Base-by-base conservation (phyloP, 1,140 invertebrate species). In the Berghia stephanieae region DNA sequence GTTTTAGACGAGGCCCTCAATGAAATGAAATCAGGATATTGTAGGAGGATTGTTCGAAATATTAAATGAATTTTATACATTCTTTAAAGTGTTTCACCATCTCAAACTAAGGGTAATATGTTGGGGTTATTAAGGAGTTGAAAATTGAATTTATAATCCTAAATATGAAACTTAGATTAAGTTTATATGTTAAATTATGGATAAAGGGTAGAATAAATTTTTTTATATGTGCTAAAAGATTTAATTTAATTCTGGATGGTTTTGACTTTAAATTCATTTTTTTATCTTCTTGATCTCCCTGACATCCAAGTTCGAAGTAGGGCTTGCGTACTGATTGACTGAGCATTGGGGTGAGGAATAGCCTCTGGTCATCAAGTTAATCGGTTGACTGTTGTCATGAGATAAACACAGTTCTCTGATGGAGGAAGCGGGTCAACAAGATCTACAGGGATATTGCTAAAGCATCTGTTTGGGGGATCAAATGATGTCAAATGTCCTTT, bases 1-100 rank as follows among this genome's bases (percentile, higher is more conserved):
- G 90, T 91, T 75, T 84, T 94, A 67, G 93, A 93, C 80, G 87
- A 90, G 76, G 93, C 93, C 63, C 82, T 94, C 36, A 88, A 90
- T 75, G 93, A 93, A 86, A 91, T 91, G 46, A 91, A 90, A 63
- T 92, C 88, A 38, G 84, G 89, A 34, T 89, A 91, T 75, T 87
- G 82, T 76, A 79, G 88, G 42, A 80, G 88, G 66, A 88, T 90
- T 44, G 81, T 85, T 38, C 82, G 88, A 79, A 88, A 88, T 78
- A 87, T 87, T 68, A 86, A 86, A 73, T 87, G 67, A 66, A 4
- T 10, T 38, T 63, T 31, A 27, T n/a, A n/a, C n/a, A n/a, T n/a
- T n/a, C n/a, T n/a, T n/a, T n/a, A n/a, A n/a, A n/a, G n/a, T n/a
- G n/a, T n/a, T n/a, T n/a, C n/a, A n/a, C n/a, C n/a, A n/a, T n/a